phyloP scores from a whole-genome alignment of 2,113 vertebrate genomes.

The Steatornis caripensis region DNA sequence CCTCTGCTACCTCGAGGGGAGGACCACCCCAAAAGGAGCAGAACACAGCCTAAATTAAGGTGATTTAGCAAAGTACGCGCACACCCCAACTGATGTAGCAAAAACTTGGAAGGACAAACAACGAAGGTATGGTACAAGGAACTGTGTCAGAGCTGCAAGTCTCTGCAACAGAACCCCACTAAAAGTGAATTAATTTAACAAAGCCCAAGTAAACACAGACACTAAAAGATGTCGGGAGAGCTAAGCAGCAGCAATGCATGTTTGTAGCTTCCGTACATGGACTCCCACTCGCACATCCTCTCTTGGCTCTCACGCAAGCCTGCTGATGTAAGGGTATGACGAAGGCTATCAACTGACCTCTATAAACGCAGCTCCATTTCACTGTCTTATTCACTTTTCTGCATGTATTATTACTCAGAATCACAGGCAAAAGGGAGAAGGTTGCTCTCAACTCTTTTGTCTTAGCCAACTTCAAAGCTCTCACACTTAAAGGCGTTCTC shows the following conservation, averaged over 20 bases:
- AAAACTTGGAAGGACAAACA: neutral
- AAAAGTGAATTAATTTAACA: neutral
- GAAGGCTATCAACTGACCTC: neutral
- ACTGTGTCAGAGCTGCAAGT: neutral
- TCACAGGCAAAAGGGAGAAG: neutral
- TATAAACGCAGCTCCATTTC: neutral
- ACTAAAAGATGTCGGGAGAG: neutral
- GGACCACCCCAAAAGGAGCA: rapidly evolving
- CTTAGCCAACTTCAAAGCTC: neutral
- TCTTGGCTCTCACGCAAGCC: neutral
- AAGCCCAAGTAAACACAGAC: neutral
- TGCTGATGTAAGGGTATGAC: neutral
- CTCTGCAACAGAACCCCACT: neutral
- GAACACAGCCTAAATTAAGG: neutral
- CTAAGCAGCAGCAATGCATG: neutral
- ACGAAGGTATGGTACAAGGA: neutral
- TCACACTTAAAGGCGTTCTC: neutral
- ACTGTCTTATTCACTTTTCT: neutral
- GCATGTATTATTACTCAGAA: neutral
- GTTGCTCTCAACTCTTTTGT: neutral
- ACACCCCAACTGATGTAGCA: neutral
- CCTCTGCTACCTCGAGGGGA: neutral
- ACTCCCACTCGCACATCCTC: neutral
- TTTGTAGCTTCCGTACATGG: neutral
- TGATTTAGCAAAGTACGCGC: neutral